Evolutionary conservation across 64 coral and sea anemone species (phyloP).

Genomic region (Stichodactyla mertensii): DNA sequence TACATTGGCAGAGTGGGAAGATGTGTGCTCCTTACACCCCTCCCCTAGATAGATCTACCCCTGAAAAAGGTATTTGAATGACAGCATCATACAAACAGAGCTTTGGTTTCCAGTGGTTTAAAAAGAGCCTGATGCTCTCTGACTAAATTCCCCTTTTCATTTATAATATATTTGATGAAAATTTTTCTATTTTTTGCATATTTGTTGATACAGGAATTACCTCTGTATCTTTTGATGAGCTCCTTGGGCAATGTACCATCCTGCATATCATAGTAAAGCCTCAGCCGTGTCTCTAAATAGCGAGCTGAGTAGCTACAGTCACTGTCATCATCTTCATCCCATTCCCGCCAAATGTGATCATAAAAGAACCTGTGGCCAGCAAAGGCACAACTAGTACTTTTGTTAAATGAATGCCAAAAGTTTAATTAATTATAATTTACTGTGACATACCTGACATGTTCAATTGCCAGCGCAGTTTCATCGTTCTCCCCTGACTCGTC

Average conservation of each 20-base stretch:
- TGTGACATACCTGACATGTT: slow-evolving; percentile 79
- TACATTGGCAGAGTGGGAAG: too few relatives aligned
- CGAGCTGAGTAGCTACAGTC: slow-evolving; percentile 55
- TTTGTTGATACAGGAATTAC: not conserved
- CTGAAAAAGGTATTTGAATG: too few relatives aligned
- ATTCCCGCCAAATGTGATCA: slow-evolving; percentile 94
- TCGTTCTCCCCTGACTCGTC: slow-evolving; percentile 91
- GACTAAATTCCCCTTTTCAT: too few relatives aligned
- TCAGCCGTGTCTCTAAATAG: slow-evolving; percentile 73
- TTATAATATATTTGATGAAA: too few relatives aligned
- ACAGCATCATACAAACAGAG: too few relatives aligned
- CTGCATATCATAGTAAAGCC: slow-evolving; percentile 79
- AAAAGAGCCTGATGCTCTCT: too few relatives aligned
- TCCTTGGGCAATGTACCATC: slow-evolving; percentile 77
- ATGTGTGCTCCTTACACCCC: too few relatives aligned
- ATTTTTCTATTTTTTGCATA: too few relatives aligned
- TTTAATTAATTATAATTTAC: not conserved
- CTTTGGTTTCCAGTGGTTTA: too few relatives aligned
- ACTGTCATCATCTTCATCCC: slow-evolving; percentile 94
- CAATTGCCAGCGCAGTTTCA: slow-evolving; percentile 85
- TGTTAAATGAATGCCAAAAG: not conserved
- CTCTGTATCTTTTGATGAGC: slow-evolving; percentile 79
- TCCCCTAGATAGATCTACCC: too few relatives aligned
- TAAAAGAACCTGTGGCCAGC: slow-evolving; percentile 77
- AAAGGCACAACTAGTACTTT: not conserved